Percentiles rank a stretch among this genome's conserved stretches.
phyloP scores from a whole-genome alignment of 2,113 vertebrate genomes.

The Trinectes maculatus region DNA sequence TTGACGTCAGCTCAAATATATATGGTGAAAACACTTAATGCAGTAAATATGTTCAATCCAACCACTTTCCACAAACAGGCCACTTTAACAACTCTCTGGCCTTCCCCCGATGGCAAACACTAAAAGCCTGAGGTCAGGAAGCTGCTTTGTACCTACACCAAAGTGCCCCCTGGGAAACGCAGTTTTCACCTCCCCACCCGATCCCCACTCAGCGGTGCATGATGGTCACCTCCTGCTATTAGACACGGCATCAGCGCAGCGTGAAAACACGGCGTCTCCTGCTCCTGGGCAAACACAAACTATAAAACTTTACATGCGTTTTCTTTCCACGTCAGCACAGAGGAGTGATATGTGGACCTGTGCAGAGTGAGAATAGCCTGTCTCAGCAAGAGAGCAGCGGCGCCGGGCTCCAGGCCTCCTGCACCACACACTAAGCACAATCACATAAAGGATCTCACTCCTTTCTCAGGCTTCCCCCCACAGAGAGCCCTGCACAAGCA shows the following conservation, averaged over 20 bases:
- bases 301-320: no score
- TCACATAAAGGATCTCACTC: slow-evolving; percentile 12
- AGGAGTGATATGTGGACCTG: not conserved
- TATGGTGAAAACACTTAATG: slow-evolving; percentile 16
- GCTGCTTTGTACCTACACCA: slow-evolving; percentile 48
- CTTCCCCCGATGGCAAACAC: slow-evolving; percentile 25
- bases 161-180: slow-evolving; percentile 59
- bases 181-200: slow-evolving; percentile 47
- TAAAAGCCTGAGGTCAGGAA: slow-evolving; percentile 58
- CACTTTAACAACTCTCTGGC: slow-evolving; percentile 40
- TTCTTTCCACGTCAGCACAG: no score
- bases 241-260: slow-evolving; percentile 74
- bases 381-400: slow-evolving; percentile 10
- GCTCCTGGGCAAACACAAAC: slow-evolving; percentile 30
- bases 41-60: slow-evolving; percentile 14
- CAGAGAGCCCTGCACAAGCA: slow-evolving; percentile 40
- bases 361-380: not conserved
- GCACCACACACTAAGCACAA: not conserved
- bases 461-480: slow-evolving; percentile 31
- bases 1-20: not conserved
- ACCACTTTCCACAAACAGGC: slow-evolving; percentile 26
- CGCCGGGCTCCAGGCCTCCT: slow-evolving; percentile 11
- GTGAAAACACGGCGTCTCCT: slow-evolving; percentile 45
- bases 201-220: slow-evolving; percentile 42
- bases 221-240: slow-evolving; percentile 69